Evolutionary conservation across 2,888 invertebrate genomes (phyloP), one percentile per base, ranked within the genome.

Genomic region (Temnothorax unifasciatus): DNA sequence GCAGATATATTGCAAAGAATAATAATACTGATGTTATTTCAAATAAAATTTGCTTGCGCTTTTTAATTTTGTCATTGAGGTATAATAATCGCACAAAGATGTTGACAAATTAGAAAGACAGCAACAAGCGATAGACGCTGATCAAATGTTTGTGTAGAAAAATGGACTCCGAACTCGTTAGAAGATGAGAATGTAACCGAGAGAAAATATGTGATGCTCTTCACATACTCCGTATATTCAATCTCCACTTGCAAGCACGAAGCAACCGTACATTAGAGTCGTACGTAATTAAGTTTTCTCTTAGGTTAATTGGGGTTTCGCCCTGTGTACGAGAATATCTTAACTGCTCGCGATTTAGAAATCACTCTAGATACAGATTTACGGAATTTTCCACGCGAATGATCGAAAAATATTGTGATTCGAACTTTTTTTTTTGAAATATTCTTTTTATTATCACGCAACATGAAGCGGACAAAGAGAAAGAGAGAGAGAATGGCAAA

Each of bases 241-340:
- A 79, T 47, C 44, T 71, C 21, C 11, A 44, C 3, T 34, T 59
- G 25, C 71, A 57, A 47, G 69, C 69, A 57, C 21, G 47, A 71
- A 71, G 18, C 25, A 73, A 71, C 73, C 25, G 38, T 73, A 79
- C 47, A 54, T 79, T 54, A 54, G 29, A 57, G 44, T 71, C 47
- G 44, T 68, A 69, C n/a, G 77, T 81, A 59, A 81, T 81, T 73
- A 81, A 81, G 47, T 59, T 47, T 73, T 59, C 47, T 13, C 34
- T 59, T 73, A 73, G 59, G 25, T 81, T 81, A 81, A 73, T 81
- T 73, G 47, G 21, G 18, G 44, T 69, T 44, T 69, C 71, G 34
- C 6, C 4, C 2, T 57, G 52, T 52, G 25, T 25, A 47, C 25
- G 34, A 73, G 34, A 81, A 47, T 59, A 59, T 73, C 59, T 73